These are phyloP conservation scores for Heliconius cydno DNA, from an alignment of 2,888 invertebrate species.

Conservation along the genomic window DNA sequence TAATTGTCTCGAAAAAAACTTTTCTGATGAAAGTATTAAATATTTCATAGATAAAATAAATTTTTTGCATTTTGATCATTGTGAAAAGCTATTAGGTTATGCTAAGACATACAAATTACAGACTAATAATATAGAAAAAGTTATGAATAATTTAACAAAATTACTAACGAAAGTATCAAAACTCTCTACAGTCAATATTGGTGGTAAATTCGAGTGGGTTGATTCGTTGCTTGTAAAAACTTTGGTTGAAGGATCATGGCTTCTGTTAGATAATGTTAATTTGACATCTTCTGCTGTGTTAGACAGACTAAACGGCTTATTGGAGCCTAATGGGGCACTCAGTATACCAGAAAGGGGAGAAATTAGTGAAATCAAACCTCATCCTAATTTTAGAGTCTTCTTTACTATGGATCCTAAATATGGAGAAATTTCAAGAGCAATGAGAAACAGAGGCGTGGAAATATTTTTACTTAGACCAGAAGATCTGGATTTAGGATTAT, in stretches of 20 bases:
- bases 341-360: slow-evolving; percentile 96
- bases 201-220: slow-evolving; percentile 97
- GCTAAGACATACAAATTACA: slow-evolving; percentile 50
- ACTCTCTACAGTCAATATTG: slow-evolving; percentile 87
- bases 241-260: slow-evolving; percentile 91
- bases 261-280: slow-evolving; percentile 96
- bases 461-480: slow-evolving; percentile 81
- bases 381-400: slow-evolving; percentile 95
- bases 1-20: slow-evolving; percentile 49
- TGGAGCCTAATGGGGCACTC: slow-evolving; percentile 96
- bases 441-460: slow-evolving; percentile 99
- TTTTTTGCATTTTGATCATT: slow-evolving; percentile 60
- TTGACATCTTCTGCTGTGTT: slow-evolving; percentile 97
- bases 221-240: slow-evolving; percentile 94
- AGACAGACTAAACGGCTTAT: slow-evolving; percentile 96
- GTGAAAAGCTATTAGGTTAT: slow-evolving; percentile 56
- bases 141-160: slow-evolving; percentile 63
- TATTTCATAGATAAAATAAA: slow-evolving; percentile 64
- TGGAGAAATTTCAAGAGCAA: slow-evolving; percentile 98
- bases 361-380: slow-evolving; percentile 90
- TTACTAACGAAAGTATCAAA: slow-evolving; percentile 74
- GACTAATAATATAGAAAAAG: slow-evolving; percentile 56
- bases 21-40: slow-evolving; percentile 53
- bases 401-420: slow-evolving; percentile 97
- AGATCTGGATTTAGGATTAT: slow-evolving; percentile 61